Base-by-base conservation (phyloP, 2,113 vertebrate species). In the Mobula hypostoma region DNA sequence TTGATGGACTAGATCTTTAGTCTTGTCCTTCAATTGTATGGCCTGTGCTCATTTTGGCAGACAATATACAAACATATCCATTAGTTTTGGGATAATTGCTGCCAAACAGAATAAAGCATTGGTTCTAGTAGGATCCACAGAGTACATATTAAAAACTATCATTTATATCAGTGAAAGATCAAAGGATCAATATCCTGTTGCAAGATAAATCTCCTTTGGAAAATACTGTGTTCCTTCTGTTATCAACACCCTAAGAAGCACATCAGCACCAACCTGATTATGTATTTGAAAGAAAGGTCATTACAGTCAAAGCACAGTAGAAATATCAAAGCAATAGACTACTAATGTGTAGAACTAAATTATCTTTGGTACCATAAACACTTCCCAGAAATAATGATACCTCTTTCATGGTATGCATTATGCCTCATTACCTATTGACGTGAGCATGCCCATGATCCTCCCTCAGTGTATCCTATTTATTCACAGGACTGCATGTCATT, bases 11-110 rank as follows among this genome's bases (percentile, higher is more conserved):
- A 74, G 70, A 93, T 70, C 91, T 48, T 93, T 93, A n/a, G 91
- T 93, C 91, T 74, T 93, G 91, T 93, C 91, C 91, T 93, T 93
- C 91, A 76, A 70, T 74, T 93, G 91, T 72, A 29, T 56, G 36
- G 70, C 91, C 24, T 56, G 91, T 93, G 68, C 70, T 93, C 91
- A 76, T 15, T 93, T 93, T 74, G 91, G 91, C 68, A 93, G 70
- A 29, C 40, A 56, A 24, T 56, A 7, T 14, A 48, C 91, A 48
- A 58, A 21, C 91, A 74, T 56, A 24, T 56, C 91, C 68, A 93
- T 93, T 93, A 93, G 36, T 72, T 36, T 56, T 93, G 15, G 74
- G 72, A 74, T 93, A 93, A 93, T 93, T 93, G 91, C 91, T 93
- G 91, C 36, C 68, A 48, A 74, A 76, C 21, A 70, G 72, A 76